Base-by-base conservation (phyloP, 1,140 invertebrate species). In the Drosophila auraria region DNA sequence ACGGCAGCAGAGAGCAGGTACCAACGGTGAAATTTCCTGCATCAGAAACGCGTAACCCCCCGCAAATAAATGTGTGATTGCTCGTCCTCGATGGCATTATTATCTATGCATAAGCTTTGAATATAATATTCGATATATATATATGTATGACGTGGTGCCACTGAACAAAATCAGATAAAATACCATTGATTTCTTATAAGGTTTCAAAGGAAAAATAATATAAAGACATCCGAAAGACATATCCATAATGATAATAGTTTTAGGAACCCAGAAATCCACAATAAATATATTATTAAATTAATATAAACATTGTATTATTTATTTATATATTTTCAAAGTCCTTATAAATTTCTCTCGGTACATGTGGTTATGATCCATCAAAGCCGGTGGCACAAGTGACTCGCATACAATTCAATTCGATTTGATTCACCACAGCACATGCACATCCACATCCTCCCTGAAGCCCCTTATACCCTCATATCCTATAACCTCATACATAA, bases 331-430 rank as follows among this genome's bases (percentile, higher is more conserved):
- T 14, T n/a, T 2, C 2, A 17, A 42, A 42, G 8, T 2, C 12
- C 0, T 25, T 2, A 54, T 8, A 12, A 12, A 33, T 56, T 71
- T 68, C n/a, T 71, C 6, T 12, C 12, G 12, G 60, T 65, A 25
- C 47, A 62, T 59, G 14, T 12, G 17, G n/a, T 14, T 42, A 17
- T 50, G 51, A 71, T 58, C 44, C 44, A 58, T 20, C 66, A 71
- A 71, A 50, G 50, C 73, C 73, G 63, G 78, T 59, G 70, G 78
- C 75, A 87, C 82, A 86, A 86, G 83, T 86, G 83, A 82, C 64
- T 87, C 64, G 54, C 49, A 76, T 44, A 75, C 73, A 63, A 72
- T 66, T 59, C 59, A 75, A 77, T 84, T 84, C 50, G 51, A 76
- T 61, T 84, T 68, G 62, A 73, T 60, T 73, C 70, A 42, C 11